Evolutionary conservation across 2,888 invertebrate species (phyloP), one percentile per base, ranked within the genome.

Genomic region (Cheilosia impressa): DNA sequence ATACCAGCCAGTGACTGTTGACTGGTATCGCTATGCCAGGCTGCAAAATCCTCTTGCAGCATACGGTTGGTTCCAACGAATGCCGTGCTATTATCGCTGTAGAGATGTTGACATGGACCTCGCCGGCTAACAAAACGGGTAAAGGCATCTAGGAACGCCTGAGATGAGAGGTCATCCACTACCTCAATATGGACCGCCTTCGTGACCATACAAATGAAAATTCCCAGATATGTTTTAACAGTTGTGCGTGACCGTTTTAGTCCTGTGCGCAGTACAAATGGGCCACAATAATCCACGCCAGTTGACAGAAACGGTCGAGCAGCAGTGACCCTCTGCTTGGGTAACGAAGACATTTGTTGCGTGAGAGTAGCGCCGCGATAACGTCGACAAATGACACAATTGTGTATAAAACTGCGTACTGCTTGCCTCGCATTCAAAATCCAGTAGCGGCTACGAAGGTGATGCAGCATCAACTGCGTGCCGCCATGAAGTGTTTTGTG

Each of bases 111-210:
- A n/a, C 69, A 75, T 0, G 75, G 45, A 2, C 75, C 81, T 9
- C 77, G 72, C 10, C 73, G 15, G 43, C 75, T 69, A 43, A 69
- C 22, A 38, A 79, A 75, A 4, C 75, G 63, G 0, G 63, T 80
- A 24, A 80, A 85, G 7, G 76, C 76, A 43, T 65, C 62, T 13
- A 75, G 22, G 24, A 87, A 87, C 1, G 65, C 81, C 19, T 27
- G 17, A 2, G 77, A 27, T 4, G 77, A 71, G 0, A 76, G 58
- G 43, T 85, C 72, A 2, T 77, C 80, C 0, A 66, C 66, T 19
- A 79, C 69, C 38, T 77, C 77, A 19, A 84, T 73, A 41, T 77
- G 83, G 7, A 73, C 63, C 22, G 76, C 76, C 19, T 71, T 75
- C 9, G 80, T 60, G 2, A 55, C 53, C 85, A 80, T 82, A 47